phyloP scores from a whole-genome alignment of 2,113 vertebrate genomes.

The Grammomys surdaster region DNA sequence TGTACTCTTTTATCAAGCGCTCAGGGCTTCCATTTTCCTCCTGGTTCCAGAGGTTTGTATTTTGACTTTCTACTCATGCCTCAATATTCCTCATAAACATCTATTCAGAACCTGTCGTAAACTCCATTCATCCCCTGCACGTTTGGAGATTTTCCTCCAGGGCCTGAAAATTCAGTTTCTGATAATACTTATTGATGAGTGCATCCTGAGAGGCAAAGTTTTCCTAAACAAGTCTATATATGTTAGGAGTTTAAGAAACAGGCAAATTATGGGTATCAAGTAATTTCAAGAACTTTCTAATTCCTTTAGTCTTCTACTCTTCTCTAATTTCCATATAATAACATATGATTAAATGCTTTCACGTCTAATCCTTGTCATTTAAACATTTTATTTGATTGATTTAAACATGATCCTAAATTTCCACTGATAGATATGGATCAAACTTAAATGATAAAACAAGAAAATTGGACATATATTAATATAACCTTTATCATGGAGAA shows the following conservation, averaged over 20 bases:
- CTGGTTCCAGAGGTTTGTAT: background rate
- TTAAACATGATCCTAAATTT: background rate
- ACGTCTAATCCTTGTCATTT: background rate
- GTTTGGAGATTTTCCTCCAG: constrained; percentile 31
- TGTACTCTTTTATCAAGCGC: background rate
- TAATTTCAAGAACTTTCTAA: constrained; percentile 48
- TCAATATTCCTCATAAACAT: background rate
- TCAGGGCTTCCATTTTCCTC: constrained; percentile 17
- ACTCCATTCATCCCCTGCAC: background rate
- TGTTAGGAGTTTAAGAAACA: background rate
- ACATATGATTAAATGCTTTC: background rate
- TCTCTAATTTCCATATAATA: background rate
- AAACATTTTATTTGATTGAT: background rate
- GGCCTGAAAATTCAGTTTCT: constrained; percentile 1
- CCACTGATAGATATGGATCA: background rate
- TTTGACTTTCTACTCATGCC: background rate
- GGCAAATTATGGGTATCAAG: background rate
- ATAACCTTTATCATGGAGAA: background rate
- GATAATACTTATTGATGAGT: constrained; percentile 38
- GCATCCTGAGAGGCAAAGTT: background rate
- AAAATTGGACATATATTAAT: background rate
- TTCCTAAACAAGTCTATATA: constrained; percentile 47
- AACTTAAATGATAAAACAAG: constrained; percentile 5
- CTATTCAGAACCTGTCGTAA: background rate
- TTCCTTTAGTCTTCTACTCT: background rate